Evolutionary conservation across 2,113 vertebrate species (phyloP), one percentile per base, ranked within the genome.

Genomic region (Epinephelus cyanopodus): DNA sequence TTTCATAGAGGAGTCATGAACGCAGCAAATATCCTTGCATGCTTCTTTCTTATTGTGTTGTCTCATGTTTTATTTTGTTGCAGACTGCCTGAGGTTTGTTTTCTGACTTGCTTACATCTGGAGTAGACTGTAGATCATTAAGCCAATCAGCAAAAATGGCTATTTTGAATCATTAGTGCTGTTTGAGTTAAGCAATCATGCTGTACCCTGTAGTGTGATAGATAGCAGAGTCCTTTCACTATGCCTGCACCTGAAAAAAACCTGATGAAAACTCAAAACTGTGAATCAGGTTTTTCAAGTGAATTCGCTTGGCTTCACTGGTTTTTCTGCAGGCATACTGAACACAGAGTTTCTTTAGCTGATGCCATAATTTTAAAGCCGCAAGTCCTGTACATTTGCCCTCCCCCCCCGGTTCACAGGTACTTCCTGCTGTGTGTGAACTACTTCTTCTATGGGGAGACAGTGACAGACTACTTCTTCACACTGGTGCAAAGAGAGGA

Each of bases 391-490:
- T 78, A 23, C 37, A 29, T 79, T 62, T 69, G 6, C 39, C 0
- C 29, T 71, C 50, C 25, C 4, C 1, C 13, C 27, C 9, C 77
- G 9, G 53, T 62, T 33, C 39, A 37, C 91, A 99, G 98, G 98
- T 99, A 99, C 88, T 99, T 99, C 87, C 95, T 99, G 85, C 94
- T 99, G 77, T 99, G 98, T 25, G 98, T 99, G 3, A 99, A 99
- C 90, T 99, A 99, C 92, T 99, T 99, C 91, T 99, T 99, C 95
- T 99, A 99, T 0, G 98, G 98, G 0, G 98, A 99, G 93, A 99
- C 98, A 0, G 98, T 98, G 81, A 99, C 98, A 0, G 98, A 99
- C 92, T 99, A 97, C 93, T 99, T 99, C 95, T 99, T 99, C 94
- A 96, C 97, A 0, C 92, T 99, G 96, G 98, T 99, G 75, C 98